These are phyloP conservation scores for Pogoniulus pusillus DNA, from an alignment of 2,797 vertebrate species.

Conservation along the genomic window DNA sequence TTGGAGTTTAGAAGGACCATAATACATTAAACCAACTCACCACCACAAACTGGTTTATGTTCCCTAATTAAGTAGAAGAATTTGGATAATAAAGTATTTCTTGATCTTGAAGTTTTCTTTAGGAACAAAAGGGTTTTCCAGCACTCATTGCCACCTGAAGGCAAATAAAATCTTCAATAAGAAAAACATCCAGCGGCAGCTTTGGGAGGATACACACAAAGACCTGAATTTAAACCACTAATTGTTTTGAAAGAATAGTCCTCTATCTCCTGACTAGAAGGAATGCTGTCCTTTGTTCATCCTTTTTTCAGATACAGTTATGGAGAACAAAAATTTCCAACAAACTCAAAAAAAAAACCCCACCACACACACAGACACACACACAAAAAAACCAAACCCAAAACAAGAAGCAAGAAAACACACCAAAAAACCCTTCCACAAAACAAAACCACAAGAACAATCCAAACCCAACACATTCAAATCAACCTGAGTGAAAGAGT, in stretches of 20 bases:
- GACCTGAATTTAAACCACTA: neutral
- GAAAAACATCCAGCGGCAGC: conserved; percentile 20
- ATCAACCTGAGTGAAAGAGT: neutral
- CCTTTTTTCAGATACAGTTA: conserved; percentile 13
- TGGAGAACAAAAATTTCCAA: neutral
- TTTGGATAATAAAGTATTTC: conserved; percentile 40
- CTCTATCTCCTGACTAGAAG: conserved; percentile 37
- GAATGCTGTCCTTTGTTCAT: conserved; percentile 50
- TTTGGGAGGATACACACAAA: conserved; percentile 27
- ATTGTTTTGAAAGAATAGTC: conserved; percentile 27
- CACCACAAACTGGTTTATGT: neutral
- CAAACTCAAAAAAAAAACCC: neutral
- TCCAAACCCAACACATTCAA: neutral
- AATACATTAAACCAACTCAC: conserved; percentile 30
- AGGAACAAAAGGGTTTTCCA: neutral
- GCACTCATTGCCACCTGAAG: neutral
- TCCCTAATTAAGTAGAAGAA: neutral
- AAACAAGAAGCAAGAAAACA: too few species aligned
- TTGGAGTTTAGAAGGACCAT: conserved; percentile 47
- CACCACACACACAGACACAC: too few species aligned
- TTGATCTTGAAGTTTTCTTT: neutral
- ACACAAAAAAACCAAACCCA: too few species aligned
- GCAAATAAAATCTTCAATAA: conserved; percentile 5
- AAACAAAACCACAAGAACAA: neutral
- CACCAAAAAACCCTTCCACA: too few species aligned